Evolutionary conservation across 2,888 invertebrate species (phyloP).

Genomic region (Patella caerulea): DNA sequence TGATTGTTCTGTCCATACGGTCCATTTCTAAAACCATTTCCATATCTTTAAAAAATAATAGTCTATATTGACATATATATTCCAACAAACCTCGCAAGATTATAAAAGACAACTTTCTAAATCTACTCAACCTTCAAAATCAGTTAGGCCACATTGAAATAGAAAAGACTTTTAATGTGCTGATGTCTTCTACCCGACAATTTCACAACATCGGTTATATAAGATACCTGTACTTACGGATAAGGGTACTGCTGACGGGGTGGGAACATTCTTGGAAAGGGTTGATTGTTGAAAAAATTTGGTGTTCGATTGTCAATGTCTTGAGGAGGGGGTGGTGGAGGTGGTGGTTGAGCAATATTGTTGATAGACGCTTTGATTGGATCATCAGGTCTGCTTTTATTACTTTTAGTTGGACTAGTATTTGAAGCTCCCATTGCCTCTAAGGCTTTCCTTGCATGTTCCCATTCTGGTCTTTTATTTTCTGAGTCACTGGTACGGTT

Average conservation of each 20-base stretch:
- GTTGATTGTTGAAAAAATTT: conserved; percentile 12
- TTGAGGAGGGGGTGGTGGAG: conserved; percentile 28
- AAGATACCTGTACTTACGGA: conserved; percentile 26
- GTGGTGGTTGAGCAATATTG: conserved; percentile 22
- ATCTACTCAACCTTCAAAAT: too few relatives aligned
- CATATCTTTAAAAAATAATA: too few relatives aligned
- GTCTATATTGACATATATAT: too few relatives aligned
- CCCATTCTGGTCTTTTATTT: conserved; percentile 53
- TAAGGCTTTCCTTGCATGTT: conserved; percentile 61
- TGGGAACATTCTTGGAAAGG: conserved; percentile 39
- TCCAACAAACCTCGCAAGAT: too few relatives aligned
- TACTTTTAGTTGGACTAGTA: conserved; percentile 35
- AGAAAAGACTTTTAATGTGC: too few relatives aligned
- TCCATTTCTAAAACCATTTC: too few relatives aligned
- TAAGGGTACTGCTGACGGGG: conserved; percentile 34
- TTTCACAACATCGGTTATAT: too few relatives aligned
- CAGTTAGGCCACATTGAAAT: too few relatives aligned
- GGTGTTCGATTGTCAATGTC: conserved; percentile 18
- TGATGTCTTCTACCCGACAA: too few relatives aligned
- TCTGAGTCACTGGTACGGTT: conserved; percentile 34
- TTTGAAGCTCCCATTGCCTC: conserved; percentile 45
- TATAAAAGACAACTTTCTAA: too few relatives aligned
- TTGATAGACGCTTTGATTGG: not conserved
- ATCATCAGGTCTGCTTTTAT: conserved; percentile 24
- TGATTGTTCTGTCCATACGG: too few relatives aligned